phyloP scores from a whole-genome alignment of 2,888 invertebrate genomes.

The Scrobipalpa costella region DNA sequence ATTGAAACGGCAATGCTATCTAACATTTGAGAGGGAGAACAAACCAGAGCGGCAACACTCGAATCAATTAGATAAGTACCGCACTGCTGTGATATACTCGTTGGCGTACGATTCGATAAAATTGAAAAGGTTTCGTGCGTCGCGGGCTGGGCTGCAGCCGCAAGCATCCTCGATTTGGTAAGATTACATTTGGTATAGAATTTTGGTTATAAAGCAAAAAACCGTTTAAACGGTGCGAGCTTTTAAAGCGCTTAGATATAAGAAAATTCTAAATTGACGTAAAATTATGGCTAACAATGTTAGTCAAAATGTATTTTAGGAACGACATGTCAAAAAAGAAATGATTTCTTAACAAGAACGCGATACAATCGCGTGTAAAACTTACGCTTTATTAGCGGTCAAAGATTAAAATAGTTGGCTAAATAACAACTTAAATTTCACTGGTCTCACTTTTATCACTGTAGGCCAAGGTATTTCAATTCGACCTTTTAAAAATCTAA shows the following conservation, averaged over 20 bases:
- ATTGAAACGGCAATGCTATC: conserved; percentile 14
- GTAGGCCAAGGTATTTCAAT: too few species aligned
- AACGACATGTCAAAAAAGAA: too few species aligned
- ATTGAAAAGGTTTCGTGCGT: conserved; percentile 38
- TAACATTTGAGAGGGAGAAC: conserved; percentile 30
- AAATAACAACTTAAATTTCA: too few species aligned
- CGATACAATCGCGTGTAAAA: too few species aligned
- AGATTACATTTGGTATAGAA: conserved; percentile 30
- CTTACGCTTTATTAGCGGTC: too few species aligned
- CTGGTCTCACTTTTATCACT: too few species aligned
- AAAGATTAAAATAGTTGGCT: too few species aligned
- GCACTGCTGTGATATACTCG: conserved; percentile 72
- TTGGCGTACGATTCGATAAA: conserved; percentile 55
- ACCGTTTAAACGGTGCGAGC: not conserved
- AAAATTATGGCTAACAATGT: too few species aligned
- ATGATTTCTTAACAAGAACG: too few species aligned
- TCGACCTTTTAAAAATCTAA: not conserved
- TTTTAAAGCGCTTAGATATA: not conserved
- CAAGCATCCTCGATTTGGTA: conserved; percentile 39
- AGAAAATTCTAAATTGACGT: not conserved
- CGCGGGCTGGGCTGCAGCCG: conserved; percentile 37
- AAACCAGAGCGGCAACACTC: conserved; percentile 46
- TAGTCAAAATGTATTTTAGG: too few species aligned
- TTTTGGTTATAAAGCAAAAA: conserved; percentile 24
- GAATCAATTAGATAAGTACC: conserved; percentile 65